phyloP scores from a whole-genome alignment of 1,140 invertebrate species.

The Sweltsa coloradensis region DNA sequence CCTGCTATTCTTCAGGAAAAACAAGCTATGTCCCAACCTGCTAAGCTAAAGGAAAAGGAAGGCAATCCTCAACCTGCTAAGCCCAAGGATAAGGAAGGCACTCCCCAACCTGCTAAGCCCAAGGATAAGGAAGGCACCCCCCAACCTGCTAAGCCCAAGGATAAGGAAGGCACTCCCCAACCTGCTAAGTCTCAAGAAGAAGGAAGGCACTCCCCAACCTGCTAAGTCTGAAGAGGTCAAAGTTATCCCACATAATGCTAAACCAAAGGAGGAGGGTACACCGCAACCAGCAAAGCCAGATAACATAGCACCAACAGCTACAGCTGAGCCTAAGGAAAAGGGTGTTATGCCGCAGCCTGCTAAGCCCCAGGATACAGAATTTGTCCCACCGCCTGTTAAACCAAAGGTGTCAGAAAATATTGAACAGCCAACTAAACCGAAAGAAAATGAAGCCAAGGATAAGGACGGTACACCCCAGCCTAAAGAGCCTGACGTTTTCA shows the following conservation, averaged over 20 bases:
- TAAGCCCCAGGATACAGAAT: too few relatives aligned
- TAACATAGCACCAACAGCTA: neutral
- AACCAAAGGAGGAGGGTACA: neutral
- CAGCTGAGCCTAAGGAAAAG: too few relatives aligned
- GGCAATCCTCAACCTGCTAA: neutral
- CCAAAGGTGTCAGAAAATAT: too few relatives aligned
- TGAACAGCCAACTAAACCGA: too few relatives aligned
- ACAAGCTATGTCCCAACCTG: too few relatives aligned
- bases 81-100: neutral
- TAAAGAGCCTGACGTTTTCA: too few relatives aligned
- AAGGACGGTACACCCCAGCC: neutral
- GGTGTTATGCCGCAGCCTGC: too few relatives aligned
- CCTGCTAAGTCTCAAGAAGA: neutral
- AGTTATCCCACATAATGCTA: neutral
- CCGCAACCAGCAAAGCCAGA: neutral
- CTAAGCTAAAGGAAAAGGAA: neutral
- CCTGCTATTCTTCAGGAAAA: too few relatives aligned
- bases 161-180: neutral
- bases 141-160: neutral
- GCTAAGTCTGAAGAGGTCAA: neutral
- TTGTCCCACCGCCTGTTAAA: too few relatives aligned
- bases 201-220: neutral
- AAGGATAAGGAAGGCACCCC: neutral
- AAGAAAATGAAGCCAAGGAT: too few relatives aligned
- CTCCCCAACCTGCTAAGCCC: neutral